Conservation (phyloP, 2,888 invertebrate species). For the Smittia aterrima region DNA sequence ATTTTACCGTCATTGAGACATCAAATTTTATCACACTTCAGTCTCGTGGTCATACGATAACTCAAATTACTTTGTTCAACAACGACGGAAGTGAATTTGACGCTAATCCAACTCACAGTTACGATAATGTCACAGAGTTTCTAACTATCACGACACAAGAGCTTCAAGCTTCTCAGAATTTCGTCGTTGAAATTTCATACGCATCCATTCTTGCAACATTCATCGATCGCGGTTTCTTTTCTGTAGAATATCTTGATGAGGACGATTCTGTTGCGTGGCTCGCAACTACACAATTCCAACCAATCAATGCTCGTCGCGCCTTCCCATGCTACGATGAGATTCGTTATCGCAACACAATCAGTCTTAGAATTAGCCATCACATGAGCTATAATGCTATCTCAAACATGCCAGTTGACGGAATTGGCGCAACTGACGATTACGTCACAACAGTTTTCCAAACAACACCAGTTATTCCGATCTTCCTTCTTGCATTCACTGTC, state of each 20-base stretch:
- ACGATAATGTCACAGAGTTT: slow-evolving; percentile 41
- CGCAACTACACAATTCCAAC: slow-evolving; percentile 62
- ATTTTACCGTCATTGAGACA: slow-evolving; percentile 54
- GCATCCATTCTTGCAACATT: slow-evolving; percentile 59
- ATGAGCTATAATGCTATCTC: slow-evolving; percentile 45
- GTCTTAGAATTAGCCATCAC: slow-evolving; percentile 50
- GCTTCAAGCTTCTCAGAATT: slow-evolving; percentile 45
- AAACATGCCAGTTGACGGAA: slow-evolving; percentile 18
- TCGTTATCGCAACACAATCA: slow-evolving; percentile 52
- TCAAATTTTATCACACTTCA: slow-evolving; percentile 49
- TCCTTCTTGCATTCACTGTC: slow-evolving; percentile 61
- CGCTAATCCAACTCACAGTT: background rate
- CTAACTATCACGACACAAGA: background rate
- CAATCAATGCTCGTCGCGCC: slow-evolving; percentile 64
- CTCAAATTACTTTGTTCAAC: background rate
- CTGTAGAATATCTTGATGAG: slow-evolving; percentile 56
- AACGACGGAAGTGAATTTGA: background rate
- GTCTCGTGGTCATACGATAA: background rate
- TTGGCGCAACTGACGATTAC: background rate
- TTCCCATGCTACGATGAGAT: slow-evolving; percentile 65
- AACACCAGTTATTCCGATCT: slow-evolving; percentile 54
- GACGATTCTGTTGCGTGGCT: slow-evolving; percentile 43
- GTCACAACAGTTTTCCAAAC: slow-evolving; percentile 43
- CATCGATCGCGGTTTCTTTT: slow-evolving; percentile 63
- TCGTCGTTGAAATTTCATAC: slow-evolving; percentile 59